Evolutionary conservation across 2,113 vertebrate species (phyloP).

Genomic region (Cyprinus carpio): DNA sequence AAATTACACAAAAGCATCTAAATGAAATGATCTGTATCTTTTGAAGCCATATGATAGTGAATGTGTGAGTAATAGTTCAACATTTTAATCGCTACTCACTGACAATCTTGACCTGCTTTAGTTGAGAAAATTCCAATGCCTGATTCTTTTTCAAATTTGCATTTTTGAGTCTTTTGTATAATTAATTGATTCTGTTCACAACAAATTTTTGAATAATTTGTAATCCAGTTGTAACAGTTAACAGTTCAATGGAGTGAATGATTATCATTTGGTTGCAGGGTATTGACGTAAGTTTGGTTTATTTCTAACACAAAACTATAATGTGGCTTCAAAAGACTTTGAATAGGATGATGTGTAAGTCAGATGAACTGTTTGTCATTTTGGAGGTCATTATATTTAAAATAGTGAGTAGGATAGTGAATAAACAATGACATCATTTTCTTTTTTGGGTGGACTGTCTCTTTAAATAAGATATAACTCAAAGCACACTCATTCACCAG

Average conservation of each 20-base stretch:
- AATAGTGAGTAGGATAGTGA: not conserved
- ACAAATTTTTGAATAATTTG: not conserved
- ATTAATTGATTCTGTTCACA: not conserved
- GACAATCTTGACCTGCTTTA: not conserved
- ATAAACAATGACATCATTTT: conserved; percentile 3
- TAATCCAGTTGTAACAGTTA: not conserved
- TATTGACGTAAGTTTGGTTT: not conserved
- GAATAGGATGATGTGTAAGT: not conserved
- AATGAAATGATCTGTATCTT: not conserved
- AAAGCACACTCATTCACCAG: conserved; percentile 16
- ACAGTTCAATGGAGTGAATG: not conserved
- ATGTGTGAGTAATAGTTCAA: not conserved
- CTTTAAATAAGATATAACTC: not conserved
- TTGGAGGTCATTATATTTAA: not conserved
- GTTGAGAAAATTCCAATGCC: not conserved
- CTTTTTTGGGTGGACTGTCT: not conserved
- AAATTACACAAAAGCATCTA: not conserved
- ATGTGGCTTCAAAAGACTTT: not conserved
- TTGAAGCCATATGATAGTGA: not conserved
- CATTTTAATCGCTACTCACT: not conserved
- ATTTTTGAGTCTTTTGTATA: not conserved
- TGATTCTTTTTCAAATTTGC: not conserved
- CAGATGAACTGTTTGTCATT: not conserved
- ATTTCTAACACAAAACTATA: not conserved
- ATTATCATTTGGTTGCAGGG: not conserved